phyloP scores from a whole-genome alignment of 2,113 vertebrate species.

The Saguinus imperator region DNA sequence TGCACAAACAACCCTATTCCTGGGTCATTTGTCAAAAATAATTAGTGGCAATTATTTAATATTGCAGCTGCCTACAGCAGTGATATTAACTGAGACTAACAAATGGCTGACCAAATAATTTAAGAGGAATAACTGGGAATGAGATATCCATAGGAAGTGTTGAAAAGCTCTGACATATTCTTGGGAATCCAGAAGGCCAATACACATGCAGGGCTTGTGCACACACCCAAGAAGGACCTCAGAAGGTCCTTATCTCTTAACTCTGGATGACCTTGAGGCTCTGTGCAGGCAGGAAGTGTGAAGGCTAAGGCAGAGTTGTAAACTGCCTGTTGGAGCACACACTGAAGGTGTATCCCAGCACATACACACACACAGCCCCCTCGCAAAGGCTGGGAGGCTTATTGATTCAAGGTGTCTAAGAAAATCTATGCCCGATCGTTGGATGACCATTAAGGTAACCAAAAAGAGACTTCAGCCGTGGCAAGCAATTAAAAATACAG shows the following conservation, averaged over 20 bases:
- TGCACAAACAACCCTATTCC: neutral
- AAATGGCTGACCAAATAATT: neutral
- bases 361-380: neutral
- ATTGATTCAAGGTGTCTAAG: neutral
- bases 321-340: neutral
- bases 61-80: neutral
- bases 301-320: neutral
- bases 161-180: neutral
- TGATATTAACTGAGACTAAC: neutral
- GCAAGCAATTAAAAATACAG: neutral
- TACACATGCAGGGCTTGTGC: neutral
- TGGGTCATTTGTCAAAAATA: neutral
- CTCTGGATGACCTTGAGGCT: neutral
- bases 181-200: neutral
- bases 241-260: neutral
- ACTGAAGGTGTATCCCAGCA: neutral
- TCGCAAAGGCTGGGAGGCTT: neutral
- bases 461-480: neutral
- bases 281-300: neutral
- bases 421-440: neutral
- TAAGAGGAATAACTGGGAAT: neutral
- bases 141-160: neutral
- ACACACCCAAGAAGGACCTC: neutral
- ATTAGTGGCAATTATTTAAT: neutral
- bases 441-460: neutral